A percentile compares a stretch with the other conserved stretches of the same genome.
Evolutionary conservation across 2,113 vertebrate species (phyloP).

Genomic region (Leptodactylus fuscus): DNA sequence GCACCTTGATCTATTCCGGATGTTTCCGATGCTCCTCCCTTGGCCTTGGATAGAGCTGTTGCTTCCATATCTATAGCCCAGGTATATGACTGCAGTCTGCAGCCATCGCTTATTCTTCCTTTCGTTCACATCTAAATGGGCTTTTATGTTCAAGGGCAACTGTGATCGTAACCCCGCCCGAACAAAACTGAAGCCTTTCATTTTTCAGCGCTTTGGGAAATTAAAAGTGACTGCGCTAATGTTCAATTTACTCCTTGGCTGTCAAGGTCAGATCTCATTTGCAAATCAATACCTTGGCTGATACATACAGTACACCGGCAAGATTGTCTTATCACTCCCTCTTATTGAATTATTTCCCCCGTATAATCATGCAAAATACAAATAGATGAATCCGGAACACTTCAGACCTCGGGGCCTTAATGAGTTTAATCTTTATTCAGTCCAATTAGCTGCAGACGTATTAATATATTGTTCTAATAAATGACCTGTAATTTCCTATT

Average conservation of each 20-base stretch:
- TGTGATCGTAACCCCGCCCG: conserved; percentile 5
- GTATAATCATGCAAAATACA: neutral
- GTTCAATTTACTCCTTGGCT: conserved; percentile 37
- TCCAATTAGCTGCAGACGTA: no score
- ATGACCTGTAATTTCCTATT: neutral
- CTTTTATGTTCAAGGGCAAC: conserved; percentile 32
- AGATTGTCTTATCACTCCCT: conserved; percentile 3
- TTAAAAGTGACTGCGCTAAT: conserved; percentile 49
- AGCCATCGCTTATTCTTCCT: neutral
- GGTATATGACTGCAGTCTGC: neutral
- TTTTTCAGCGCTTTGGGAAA: conserved; percentile 37
- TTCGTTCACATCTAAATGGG: conserved; percentile 18
- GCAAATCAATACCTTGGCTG: conserved; percentile 38
- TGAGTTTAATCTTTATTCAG: neutral
- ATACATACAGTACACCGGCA: conserved; percentile 14
- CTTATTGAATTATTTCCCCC: neutral
- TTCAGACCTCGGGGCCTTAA: neutral
- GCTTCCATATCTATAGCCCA: neutral
- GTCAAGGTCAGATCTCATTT: conserved; percentile 48
- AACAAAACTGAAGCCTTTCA: conserved; percentile 25
- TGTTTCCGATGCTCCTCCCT: neutral
- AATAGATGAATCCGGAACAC: neutral
- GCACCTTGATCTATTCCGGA: neutral
- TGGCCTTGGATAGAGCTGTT: neutral
- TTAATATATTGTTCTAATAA: neutral